Base-by-base conservation (phyloP, 2,113 vertebrate genomes). In the Melanerpes aurifrons region DNA sequence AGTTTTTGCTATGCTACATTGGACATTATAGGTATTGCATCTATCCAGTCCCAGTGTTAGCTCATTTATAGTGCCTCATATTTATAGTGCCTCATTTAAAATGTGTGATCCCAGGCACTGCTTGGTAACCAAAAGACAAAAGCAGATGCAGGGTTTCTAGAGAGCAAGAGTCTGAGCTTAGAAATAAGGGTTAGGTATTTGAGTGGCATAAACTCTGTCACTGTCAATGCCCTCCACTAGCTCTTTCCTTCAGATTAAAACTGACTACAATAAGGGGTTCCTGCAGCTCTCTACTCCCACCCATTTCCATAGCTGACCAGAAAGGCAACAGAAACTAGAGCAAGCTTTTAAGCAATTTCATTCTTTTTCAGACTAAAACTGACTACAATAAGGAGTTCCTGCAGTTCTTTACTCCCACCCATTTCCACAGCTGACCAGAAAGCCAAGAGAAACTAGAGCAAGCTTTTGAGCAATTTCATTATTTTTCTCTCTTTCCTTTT, bases 21-120 rank as follows among this genome's bases (percentile, higher is more conserved):
- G 17, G n/a, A 28, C 1, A 3, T 16, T 12, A 0, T 28, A 40
- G 28, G 12, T 9, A 69, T 82, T 68, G 4, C 5, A 1, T 43
- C 9, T n/a, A 2, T 35, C 5, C 28, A 20, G 24, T 81, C 35
- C 25, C 5, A 1, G 25, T 45, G 21, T 56, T 67, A 48, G 15
- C 14, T 58, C 56, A 53, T 28, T 67, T 80, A 25, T 19, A 59
- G 24, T 2, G 0, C 13, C 31, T 28, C 10, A 12, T 54, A 53
- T 28, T 67, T 80, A 25, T 19, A 59, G 24, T 2, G 0, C 13
- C 31, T 28, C 10, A 12, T 54, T 87, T 76, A 16, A 77, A 62
- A 53, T 1, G 1, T 19, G 22, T 62, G 4, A 19, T 28, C 31
- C 9, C 22, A 47, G 40, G 28, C 35, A 19, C 24, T 90, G 28